These are phyloP conservation scores for Syrista parreyssii DNA, from an alignment of 2,888 invertebrate genomes.

Conservation along the genomic window DNA sequence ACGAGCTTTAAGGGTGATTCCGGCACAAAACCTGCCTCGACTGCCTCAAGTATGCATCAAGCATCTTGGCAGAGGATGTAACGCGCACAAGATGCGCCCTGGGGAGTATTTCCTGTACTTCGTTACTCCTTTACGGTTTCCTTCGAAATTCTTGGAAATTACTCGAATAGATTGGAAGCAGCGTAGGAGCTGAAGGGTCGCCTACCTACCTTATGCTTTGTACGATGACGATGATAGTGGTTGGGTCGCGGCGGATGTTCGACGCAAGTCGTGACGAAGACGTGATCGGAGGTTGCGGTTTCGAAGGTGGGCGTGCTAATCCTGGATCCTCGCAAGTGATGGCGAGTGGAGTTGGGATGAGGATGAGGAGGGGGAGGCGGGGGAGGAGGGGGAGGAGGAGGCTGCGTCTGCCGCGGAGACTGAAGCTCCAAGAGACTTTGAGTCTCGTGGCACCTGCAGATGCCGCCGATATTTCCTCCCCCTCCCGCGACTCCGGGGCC, in stretches of 20 bases:
- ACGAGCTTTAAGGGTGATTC: too few species aligned
- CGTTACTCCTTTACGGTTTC: too few species aligned
- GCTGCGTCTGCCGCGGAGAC: slow-evolving; percentile 30
- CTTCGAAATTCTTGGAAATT: too few species aligned
- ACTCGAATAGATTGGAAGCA: too few species aligned
- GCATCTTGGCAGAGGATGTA: too few species aligned
- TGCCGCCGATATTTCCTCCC: not conserved
- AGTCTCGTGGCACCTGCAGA: slow-evolving; percentile 58
- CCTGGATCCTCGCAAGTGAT: slow-evolving; percentile 26
- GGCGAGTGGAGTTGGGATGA: not conserved
- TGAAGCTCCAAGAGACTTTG: slow-evolving; percentile 27
- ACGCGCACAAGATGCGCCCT: too few species aligned
- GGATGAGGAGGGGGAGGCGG: slow-evolving; percentile 24
- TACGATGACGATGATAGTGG: slow-evolving; percentile 58
- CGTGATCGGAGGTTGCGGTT: slow-evolving; percentile 49
- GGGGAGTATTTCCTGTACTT: too few species aligned
- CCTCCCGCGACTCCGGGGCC: slow-evolving; percentile 49
- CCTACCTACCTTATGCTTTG: slow-evolving; percentile 56
- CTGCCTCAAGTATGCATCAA: too few species aligned
- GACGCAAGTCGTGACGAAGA: slow-evolving; percentile 49
- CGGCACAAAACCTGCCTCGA: too few species aligned
- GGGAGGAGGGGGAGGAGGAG: slow-evolving; percentile 22
- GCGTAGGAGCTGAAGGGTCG: too few species aligned
- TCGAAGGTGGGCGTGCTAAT: slow-evolving; percentile 31
- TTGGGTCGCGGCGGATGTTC: slow-evolving; percentile 51